Conservation (phyloP, 2,113 vertebrate species). For the Macquaria ambigua region DNA sequence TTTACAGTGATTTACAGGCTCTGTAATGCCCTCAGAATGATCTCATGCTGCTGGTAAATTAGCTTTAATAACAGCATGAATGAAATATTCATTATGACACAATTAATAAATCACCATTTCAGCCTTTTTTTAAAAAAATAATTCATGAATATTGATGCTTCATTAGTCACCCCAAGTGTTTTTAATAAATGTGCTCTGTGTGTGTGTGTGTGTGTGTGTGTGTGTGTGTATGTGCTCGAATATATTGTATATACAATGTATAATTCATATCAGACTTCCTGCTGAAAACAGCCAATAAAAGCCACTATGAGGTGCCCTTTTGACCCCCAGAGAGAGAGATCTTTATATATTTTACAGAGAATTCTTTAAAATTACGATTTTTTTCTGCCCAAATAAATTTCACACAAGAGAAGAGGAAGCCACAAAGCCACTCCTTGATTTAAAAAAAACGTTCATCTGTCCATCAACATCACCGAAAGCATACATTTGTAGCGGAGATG, state of each 20-base stretch:
- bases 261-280: slow-evolving; percentile 3
- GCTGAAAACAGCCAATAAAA: neutral
- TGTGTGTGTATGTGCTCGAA: neutral
- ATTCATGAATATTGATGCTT: slow-evolving; percentile 20
- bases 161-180: neutral
- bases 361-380: neutral
- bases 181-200: neutral
- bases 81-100: slow-evolving; percentile 13
- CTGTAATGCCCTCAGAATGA: no score
- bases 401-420: neutral
- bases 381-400: neutral
- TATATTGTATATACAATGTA: neutral
- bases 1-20: neutral
- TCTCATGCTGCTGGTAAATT: neutral
- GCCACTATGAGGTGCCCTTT: neutral
- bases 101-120: slow-evolving; percentile 29
- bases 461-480: no score
- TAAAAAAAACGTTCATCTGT: no score
- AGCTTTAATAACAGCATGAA: neutral
- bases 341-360: neutral
- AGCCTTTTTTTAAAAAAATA: neutral
- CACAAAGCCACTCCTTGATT: neutral
- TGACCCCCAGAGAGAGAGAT: neutral
- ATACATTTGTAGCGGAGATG: neutral
- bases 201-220: neutral